Base-by-base conservation (phyloP, 2,797 vertebrate species). In the Typhlichthys subterraneus region DNA sequence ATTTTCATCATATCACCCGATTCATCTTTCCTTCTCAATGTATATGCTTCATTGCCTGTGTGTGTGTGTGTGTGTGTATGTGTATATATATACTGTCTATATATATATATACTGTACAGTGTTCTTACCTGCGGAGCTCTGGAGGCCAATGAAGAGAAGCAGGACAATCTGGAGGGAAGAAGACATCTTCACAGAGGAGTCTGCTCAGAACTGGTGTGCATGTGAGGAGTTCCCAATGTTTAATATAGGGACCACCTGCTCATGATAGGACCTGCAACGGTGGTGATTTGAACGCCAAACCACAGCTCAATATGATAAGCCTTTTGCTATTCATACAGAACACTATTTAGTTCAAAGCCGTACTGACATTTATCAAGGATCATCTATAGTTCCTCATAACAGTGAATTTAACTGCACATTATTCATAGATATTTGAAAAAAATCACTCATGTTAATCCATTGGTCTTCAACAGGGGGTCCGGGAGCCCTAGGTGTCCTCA, bases 81-180 rank as follows among this genome's bases (percentile, higher is more conserved):
- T 23, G 19, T 3, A 23, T 23, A 3, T 23, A 23, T 23, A 23
- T 23, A 0, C 1, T 38, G 8, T 17, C 15, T 17, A 17, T 17
- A 17, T 17, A 17, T 38, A 8, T 8, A 38, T 9, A 1, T 38
- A 1, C 33, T 6, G 5, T 38, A 38, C 33, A 38, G 33, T 38
- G 33, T 8, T 65, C 84, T 84, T 75, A 91, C 89, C 82, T 48
- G 5, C 8, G 7, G 31, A 58, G 65, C 73, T 50, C 56, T 79
- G 79, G 54, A 85, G 61, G 14, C 75, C 62, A 12, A 79, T 33
- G 12, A 65, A 65, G 63, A 90, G 54, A 55, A 90, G 23, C 61
- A 87, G 5, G 12, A 70, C 49, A 13, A 79, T 69, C n/a, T 53
- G 72, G 15, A 83, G 14, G 7, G 15, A 17, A 17, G 7, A 45